Evolutionary conservation across 2,888 invertebrate species (phyloP).

Genomic region (Eretmocerus hayati): DNA sequence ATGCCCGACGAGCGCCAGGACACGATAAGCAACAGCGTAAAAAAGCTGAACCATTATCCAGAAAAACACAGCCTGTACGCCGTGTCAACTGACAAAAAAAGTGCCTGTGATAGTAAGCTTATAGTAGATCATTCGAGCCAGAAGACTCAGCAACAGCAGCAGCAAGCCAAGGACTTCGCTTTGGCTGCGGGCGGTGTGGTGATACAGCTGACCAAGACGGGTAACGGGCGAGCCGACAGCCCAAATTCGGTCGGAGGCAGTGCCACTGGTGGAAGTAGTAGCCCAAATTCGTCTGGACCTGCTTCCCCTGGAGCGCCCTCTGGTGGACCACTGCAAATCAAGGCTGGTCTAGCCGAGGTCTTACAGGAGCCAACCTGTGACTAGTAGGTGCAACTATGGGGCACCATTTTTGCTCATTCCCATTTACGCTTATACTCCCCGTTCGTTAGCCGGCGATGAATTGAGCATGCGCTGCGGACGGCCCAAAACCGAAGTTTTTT

Average conservation of each 20-base stretch:
- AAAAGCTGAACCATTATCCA: constrained; percentile 42
- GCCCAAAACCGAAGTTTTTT: no score
- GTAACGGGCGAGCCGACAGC: constrained; percentile 24
- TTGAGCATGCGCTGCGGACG: constrained; percentile 34
- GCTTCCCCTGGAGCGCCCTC: no score
- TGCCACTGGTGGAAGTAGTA: no score
- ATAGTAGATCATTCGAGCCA: constrained; percentile 48
- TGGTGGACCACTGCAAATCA: no score
- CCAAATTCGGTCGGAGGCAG: constrained; percentile 7
- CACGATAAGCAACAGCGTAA: constrained; percentile 27
- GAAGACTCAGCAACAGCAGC: constrained; percentile 41
- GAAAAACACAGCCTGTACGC: constrained; percentile 44
- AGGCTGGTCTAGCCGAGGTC: no score
- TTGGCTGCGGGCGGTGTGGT: constrained; percentile 40
- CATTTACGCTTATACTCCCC: no score
- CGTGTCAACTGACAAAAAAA: constrained; percentile 48
- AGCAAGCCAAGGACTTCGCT: constrained; percentile 27
- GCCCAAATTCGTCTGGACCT: no score
- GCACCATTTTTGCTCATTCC: no score
- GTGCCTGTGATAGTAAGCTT: constrained; percentile 51
- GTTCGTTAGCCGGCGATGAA: constrained; percentile 15
- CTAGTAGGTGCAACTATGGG: no score
- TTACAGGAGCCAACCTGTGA: no score
- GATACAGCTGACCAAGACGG: constrained; percentile 36
- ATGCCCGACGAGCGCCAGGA: constrained; percentile 15